Evolutionary conservation across 35 echinoderm and acorn worm species (phyloP).

Genomic region (Heliocidaris erythrogramma): DNA sequence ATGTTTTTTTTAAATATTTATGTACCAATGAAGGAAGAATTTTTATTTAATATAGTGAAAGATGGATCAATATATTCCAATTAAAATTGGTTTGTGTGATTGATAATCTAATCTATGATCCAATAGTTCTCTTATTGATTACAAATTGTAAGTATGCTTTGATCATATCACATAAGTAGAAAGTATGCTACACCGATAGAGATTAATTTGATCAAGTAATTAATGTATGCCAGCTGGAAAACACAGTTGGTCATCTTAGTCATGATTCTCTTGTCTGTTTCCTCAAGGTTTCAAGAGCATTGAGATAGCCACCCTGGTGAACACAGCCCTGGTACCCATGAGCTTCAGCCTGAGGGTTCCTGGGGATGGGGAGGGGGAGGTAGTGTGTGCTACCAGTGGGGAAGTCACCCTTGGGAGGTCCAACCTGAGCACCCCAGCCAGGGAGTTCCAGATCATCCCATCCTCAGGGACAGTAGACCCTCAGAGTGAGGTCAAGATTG

Average conservation of each 20-base stretch:
- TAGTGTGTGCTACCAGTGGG: constrained; percentile 83
- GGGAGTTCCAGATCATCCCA: constrained; percentile 87
- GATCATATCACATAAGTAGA: too few relatives aligned
- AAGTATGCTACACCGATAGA: too few relatives aligned
- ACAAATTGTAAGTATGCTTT: too few relatives aligned
- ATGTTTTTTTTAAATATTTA: too few relatives aligned
- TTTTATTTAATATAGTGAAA: too few relatives aligned
- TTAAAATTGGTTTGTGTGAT: too few relatives aligned
- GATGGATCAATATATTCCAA: too few relatives aligned
- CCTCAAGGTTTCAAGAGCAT: constrained; percentile 90
- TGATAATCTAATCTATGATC: too few relatives aligned
- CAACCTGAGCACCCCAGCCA: constrained; percentile 63
- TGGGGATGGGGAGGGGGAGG: constrained; percentile 75
- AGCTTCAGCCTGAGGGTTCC: constrained; percentile 82
- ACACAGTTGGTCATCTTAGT: not conserved
- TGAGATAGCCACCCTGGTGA: constrained; percentile 75
- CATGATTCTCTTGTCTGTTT: not conserved
- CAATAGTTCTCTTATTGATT: too few relatives aligned
- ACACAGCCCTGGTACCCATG: constrained; percentile 98
- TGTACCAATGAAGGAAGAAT: too few relatives aligned
- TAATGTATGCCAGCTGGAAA: not conserved
- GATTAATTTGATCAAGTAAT: too few relatives aligned
- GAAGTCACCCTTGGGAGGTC: constrained; percentile 83
- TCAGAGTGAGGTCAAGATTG: constrained; percentile 95
- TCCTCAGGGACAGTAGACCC: constrained; percentile 73